Evolutionary conservation across 2,113 vertebrate genomes (phyloP).

Genomic region (Melanerpes formicivorus): DNA sequence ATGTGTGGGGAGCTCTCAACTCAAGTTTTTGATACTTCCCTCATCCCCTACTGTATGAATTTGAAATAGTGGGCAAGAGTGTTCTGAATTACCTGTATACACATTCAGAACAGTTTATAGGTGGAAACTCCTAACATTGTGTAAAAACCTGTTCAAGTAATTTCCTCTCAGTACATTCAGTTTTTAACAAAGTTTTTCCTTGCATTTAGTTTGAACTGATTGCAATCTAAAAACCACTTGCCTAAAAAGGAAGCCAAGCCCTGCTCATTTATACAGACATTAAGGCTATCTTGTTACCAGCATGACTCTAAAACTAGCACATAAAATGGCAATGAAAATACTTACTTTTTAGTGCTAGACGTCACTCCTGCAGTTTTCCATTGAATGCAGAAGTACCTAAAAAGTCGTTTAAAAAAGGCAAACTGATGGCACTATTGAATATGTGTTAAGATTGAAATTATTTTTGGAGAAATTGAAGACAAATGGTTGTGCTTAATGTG

Average conservation of each 20-base stretch:
- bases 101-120: neutral
- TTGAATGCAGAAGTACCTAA: neutral
- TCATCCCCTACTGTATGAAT: too few species aligned
- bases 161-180: constrained; percentile 76
- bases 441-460: neutral
- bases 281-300: neutral
- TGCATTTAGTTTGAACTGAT: constrained; percentile 71
- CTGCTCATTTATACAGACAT: constrained; percentile 62
- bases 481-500: neutral
- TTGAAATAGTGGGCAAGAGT: neutral
- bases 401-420: neutral
- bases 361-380: neutral
- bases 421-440: neutral
- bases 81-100: neutral
- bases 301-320: neutral
- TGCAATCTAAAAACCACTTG: constrained; percentile 71
- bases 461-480: neutral
- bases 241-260: constrained; percentile 76
- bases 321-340: neutral
- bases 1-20: neutral
- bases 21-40: neutral
- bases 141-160: constrained; percentile 61
- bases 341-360: neutral
- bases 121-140: constrained; percentile 44
- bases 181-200: constrained; percentile 77